These are phyloP conservation scores for Drosophila prostipennis DNA, from an alignment of 2,888 invertebrate species.

Conservation along the genomic window DNA sequence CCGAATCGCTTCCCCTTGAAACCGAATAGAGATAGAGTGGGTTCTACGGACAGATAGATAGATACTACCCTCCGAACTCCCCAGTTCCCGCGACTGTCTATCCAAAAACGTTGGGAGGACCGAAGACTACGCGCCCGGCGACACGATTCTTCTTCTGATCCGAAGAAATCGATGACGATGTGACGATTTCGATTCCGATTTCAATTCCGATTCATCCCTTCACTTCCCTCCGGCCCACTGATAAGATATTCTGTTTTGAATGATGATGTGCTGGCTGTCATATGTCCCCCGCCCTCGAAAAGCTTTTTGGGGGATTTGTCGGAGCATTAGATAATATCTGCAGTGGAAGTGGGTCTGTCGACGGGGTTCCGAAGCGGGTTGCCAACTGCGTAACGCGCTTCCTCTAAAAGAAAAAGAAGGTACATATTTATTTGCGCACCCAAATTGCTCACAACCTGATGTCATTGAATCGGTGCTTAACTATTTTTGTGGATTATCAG, in stretches of 20 bases:
- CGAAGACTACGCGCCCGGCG: neutral
- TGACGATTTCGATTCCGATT: neutral
- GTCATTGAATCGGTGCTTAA: neutral
- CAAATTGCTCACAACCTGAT: slow-evolving; percentile 4
- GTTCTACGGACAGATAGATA: slow-evolving; percentile 1
- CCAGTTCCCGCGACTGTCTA: too few species aligned
- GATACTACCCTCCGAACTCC: neutral
- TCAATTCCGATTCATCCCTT: neutral
- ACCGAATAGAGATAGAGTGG: slow-evolving; percentile 6
- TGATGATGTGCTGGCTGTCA: slow-evolving; percentile 80
- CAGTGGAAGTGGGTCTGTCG: slow-evolving; percentile 1
- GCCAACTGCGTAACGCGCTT: slow-evolving; percentile 19
- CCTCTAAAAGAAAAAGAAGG: neutral
- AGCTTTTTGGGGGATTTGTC: slow-evolving; percentile 69
- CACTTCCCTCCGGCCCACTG: slow-evolving; percentile 33
- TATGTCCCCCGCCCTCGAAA: slow-evolving; percentile 42
- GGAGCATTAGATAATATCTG: slow-evolving; percentile 73
- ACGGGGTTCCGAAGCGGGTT: neutral
- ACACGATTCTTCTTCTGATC: slow-evolving; percentile 18
- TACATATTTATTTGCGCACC: neutral
- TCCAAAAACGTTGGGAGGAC: neutral
- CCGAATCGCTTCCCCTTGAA: slow-evolving; percentile 16
- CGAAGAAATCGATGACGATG: slow-evolving; percentile 18
- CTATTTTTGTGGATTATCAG: neutral
- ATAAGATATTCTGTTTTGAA: slow-evolving; percentile 79